Percentiles rank a stretch among this genome's conserved stretches.
Conservation (phyloP, 2,888 invertebrate species). For the Cheilosia scutellata region DNA sequence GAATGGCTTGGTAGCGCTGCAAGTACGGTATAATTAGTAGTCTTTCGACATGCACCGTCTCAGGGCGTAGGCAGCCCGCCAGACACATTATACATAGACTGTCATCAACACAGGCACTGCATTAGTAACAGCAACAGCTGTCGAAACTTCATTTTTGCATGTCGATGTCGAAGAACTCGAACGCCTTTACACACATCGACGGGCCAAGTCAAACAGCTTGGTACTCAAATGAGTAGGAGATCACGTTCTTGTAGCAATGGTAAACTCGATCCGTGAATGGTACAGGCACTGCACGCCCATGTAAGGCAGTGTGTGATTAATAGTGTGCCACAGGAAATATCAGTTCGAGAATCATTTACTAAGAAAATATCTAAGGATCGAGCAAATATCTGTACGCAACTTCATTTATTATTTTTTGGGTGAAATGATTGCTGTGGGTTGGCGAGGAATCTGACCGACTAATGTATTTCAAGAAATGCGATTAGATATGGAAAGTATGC, state of each 20-base stretch:
- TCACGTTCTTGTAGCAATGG: slow-evolving; percentile 50
- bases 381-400: slow-evolving; percentile 14
- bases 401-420: neutral
- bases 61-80: slow-evolving; percentile 49
- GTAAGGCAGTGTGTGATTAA: slow-evolving; percentile 54
- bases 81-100: slow-evolving; percentile 8
- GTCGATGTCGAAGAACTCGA: slow-evolving; percentile 43
- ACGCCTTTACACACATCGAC: slow-evolving; percentile 24
- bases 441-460: too few species aligned
- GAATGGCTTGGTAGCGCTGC: slow-evolving; percentile 52
- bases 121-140: slow-evolving; percentile 18
- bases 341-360: slow-evolving; percentile 30
- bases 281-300: slow-evolving; percentile 31
- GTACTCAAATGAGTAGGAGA: slow-evolving; percentile 61
- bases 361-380: slow-evolving; percentile 29
- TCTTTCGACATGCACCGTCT: slow-evolving; percentile 50
- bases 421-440: neutral
- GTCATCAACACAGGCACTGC: slow-evolving; percentile 5
- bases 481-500: too few species aligned
- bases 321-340: slow-evolving; percentile 48
- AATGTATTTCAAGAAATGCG: too few species aligned
- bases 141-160: slow-evolving; percentile 49
- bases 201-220: slow-evolving; percentile 22
- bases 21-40: slow-evolving; percentile 56
- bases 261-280: slow-evolving; percentile 13